Percentiles rank a stretch among this genome's conserved stretches.
phyloP scores from a whole-genome alignment of 2,888 invertebrate genomes.

The Helleia helle region DNA sequence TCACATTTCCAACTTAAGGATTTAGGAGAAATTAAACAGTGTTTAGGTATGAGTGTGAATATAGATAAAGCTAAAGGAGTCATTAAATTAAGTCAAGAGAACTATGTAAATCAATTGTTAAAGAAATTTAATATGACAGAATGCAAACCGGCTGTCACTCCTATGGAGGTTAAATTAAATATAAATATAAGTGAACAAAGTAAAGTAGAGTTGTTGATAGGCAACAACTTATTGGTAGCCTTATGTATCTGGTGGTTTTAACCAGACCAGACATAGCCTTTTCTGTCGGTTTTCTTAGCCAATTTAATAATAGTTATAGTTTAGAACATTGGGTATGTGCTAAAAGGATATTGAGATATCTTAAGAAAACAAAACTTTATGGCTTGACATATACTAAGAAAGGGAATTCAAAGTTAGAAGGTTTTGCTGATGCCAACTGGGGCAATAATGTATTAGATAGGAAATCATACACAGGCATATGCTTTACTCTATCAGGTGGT shows the following conservation, averaged over 20 bases:
- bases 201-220: background rate
- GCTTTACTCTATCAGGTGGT: background rate
- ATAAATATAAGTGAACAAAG: background rate
- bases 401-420: background rate
- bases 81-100: background rate
- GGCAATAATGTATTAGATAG: background rate
- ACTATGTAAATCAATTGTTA: background rate
- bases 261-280: background rate
- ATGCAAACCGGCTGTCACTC: background rate
- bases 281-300: background rate
- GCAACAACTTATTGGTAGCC: background rate
- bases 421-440: conserved; percentile 1
- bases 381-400: background rate
- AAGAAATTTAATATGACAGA: background rate
- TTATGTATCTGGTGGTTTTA: background rate
- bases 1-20: background rate
- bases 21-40: background rate
- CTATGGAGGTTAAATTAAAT: background rate
- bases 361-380: background rate
- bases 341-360: background rate
- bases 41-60: background rate
- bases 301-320: background rate
- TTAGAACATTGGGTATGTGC: background rate
- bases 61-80: background rate
- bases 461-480: background rate